These are phyloP conservation scores for Pungitius pungitius DNA, from an alignment of 2,113 vertebrate species.

Conservation along the genomic window DNA sequence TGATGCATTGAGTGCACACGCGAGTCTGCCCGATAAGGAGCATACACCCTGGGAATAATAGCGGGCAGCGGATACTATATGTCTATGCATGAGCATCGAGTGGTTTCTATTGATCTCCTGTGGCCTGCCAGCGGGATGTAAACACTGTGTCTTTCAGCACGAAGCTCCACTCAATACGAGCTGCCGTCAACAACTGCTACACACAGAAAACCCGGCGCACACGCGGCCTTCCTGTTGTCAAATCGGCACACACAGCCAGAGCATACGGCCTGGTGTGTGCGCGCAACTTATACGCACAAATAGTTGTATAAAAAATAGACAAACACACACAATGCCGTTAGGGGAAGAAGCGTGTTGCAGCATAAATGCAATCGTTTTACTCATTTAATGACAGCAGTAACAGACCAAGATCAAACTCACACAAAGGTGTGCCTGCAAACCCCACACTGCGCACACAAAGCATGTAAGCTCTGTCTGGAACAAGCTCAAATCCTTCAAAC, in stretches of 20 bases:
- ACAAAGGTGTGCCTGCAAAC: not conserved
- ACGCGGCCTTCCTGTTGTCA: conserved; percentile 27
- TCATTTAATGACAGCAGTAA: not conserved
- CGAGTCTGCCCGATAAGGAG: conserved; percentile 33
- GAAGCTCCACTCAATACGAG: conserved; percentile 70
- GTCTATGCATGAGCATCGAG: conserved; percentile 81
- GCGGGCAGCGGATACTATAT: conserved; percentile 63
- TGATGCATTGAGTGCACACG: conserved; percentile 38
- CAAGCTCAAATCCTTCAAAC: conserved; percentile 43
- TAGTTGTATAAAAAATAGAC: not conserved
- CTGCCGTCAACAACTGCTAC: conserved; percentile 50
- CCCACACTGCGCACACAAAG: conserved; percentile 1
- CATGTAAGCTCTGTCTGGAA: conserved; percentile 26
- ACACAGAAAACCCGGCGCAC: conserved; percentile 37
- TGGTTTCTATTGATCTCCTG: conserved; percentile 74
- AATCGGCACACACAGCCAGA: conserved; percentile 41
- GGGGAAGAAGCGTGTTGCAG: not conserved
- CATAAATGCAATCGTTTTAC: not conserved
- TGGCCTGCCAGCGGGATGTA: conserved; percentile 71
- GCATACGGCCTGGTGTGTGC: not conserved
- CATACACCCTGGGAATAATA: conserved; percentile 62
- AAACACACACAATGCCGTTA: not conserved
- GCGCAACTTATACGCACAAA: not conserved
- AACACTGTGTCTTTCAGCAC: conserved; percentile 77
- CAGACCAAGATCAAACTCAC: not conserved